Evolutionary conservation across 1,140 invertebrate species (phyloP).

Genomic region (Limonius californicus): DNA sequence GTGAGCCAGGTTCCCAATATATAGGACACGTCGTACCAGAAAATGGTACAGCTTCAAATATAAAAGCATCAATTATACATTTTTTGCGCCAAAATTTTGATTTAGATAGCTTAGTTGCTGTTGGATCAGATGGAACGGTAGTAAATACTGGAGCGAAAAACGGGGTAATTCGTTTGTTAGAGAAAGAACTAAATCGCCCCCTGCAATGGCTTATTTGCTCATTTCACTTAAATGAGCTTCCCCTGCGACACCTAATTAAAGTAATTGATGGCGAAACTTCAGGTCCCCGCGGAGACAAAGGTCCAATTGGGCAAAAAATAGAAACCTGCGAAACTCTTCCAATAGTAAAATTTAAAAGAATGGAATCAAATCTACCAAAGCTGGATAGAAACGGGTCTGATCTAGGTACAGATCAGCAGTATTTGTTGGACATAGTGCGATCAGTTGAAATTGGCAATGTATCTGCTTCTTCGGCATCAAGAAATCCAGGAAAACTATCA

Average conservation of each 20-base stretch:
- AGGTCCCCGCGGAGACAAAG: no score
- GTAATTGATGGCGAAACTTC: no score
- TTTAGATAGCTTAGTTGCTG: not conserved
- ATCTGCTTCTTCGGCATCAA: slow-evolving; percentile 32
- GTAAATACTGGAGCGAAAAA: not conserved
- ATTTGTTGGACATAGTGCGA: slow-evolving; percentile 13
- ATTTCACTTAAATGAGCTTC: slow-evolving; percentile 17
- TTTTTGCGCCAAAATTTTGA: not conserved
- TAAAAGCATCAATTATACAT: not conserved
- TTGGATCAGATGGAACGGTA: slow-evolving; percentile 7
- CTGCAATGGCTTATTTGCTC: not conserved
- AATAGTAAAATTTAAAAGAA: not conserved
- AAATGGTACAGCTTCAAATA: not conserved
- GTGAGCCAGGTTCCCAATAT: not conserved
- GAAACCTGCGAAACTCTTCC: no score
- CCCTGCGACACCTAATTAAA: slow-evolving; percentile 35
- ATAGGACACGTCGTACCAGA: not conserved
- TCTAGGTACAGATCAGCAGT: slow-evolving; percentile 7
- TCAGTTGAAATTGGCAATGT: slow-evolving; percentile 33
- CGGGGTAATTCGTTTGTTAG: not conserved
- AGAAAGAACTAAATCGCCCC: not conserved
- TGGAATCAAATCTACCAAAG: not conserved
- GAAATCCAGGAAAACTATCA: slow-evolving; percentile 34
- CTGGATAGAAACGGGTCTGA: not conserved
- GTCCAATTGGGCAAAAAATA: no score